Base-by-base conservation (phyloP, 2,888 invertebrate genomes). In the Tortricodes alternella region DNA sequence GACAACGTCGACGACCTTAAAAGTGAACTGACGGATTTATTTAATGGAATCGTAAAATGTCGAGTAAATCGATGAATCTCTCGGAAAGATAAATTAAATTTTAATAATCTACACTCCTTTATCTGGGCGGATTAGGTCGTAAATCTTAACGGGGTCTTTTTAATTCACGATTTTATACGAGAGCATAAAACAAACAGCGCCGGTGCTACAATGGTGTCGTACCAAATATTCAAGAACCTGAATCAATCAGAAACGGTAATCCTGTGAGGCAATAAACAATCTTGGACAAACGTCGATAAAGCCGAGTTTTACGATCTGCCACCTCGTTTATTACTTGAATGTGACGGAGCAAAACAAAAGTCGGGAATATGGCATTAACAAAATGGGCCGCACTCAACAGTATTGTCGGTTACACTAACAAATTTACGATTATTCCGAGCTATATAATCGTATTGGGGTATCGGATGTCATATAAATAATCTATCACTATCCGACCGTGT, bases 161-260 rank as follows among this genome's bases (percentile, higher is more conserved):
- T 68, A 64, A 74, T 74, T 74, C 65, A 69, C 72, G 75, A 75
- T 81, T 78, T 80, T 76, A 80, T 78, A 74, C 70, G 62, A 63
- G 59, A 64, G 67, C 68, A 75, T 80, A 82, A 85, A 83, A 84
- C 77, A 82, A 82, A 78, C 70, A 70, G 73, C 75, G 73, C 71
- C 78, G 68, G 74, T 74, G 46, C 70, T 65, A 64, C 68, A 61
- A 62, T 63, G 71, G 68, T 75, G 76, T 73, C 72, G 75, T 69
- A 60, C 69, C 68, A 69, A 80, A 79, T 84, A 85, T 83, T 80
- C 32, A 76, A 74, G 74, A 80, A 80, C 74, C 77, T 71, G 74
- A 84, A 89, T 90, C 89, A 89, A 89, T 89, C 89, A 86, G 76
- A 77, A 78, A 75, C 78, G 68, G 83, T 86, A 84, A 89, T 84